Conservation (phyloP, 2,797 vertebrate genomes). For the Molothrus ater region DNA sequence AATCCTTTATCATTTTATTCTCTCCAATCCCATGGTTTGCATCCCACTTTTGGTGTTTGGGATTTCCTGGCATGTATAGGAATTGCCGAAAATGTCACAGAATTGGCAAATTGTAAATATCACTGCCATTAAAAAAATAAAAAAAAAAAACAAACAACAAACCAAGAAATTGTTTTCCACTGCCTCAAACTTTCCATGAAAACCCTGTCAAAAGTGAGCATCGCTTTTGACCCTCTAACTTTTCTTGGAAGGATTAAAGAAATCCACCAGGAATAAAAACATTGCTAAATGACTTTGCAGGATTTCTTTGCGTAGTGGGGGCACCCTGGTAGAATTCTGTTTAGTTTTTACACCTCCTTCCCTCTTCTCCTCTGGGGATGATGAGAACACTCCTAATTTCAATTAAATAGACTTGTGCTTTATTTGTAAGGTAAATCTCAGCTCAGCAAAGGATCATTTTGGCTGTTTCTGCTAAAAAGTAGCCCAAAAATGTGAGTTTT, state of each 20-base stretch:
- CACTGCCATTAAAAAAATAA: slow-evolving; percentile 1
- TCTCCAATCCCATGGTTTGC: neutral
- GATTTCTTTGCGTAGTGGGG: neutral
- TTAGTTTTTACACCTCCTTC: neutral
- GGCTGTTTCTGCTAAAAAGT: neutral
- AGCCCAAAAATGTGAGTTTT: neutral
- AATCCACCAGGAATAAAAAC: neutral
- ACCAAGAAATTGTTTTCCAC: slow-evolving; percentile 53
- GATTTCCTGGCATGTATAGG: slow-evolving; percentile 47
- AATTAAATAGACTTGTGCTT: neutral
- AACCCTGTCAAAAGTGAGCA: neutral
- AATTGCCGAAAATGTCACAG: slow-evolving; percentile 31
- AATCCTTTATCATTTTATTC: neutral
- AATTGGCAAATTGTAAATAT: slow-evolving; percentile 64
- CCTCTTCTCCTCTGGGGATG: neutral
- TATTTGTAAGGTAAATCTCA: neutral
- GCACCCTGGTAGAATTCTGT: neutral
- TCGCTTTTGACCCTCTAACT: slow-evolving; percentile 17
- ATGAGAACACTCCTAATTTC: neutral
- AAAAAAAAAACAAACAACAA: neutral
- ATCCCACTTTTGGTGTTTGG: neutral
- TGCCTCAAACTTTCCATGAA: slow-evolving; percentile 68
- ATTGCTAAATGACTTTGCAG: neutral
- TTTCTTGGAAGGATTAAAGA: neutral
- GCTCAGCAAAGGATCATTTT: neutral